Evolutionary conservation across 92 coral and sea anemone genomes (phyloP).

Genomic region (Porites lobata): DNA sequence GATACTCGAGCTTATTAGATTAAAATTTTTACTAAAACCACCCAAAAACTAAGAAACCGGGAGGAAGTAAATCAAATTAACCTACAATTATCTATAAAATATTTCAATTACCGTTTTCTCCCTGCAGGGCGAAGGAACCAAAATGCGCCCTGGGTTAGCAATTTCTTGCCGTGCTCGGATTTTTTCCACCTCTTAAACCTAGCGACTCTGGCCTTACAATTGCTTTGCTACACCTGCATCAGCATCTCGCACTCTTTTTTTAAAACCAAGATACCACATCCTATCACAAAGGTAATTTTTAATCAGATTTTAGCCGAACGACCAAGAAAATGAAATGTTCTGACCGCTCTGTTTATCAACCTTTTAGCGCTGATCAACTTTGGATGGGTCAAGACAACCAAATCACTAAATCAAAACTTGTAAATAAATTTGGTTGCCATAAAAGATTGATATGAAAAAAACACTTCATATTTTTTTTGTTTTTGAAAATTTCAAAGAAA

Average conservation of each 20-base stretch:
- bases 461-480: not conserved
- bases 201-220: not conserved
- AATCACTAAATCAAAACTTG: not conserved
- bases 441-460: not conserved
- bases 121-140: not conserved
- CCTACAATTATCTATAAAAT: not conserved
- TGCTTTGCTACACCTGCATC: conserved; percentile 9
- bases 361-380: conserved; percentile 25
- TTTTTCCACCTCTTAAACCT: not conserved
- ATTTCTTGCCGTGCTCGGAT: not conserved
- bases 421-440: not conserved
- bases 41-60: not conserved
- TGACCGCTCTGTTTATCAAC: conserved; percentile 32
- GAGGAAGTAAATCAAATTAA: not conserved
- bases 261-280: conserved; percentile 29
- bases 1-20: conserved; percentile 6
- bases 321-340: conserved; percentile 42
- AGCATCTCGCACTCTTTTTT: not conserved
- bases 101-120: not conserved
- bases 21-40: not conserved
- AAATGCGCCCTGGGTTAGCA: not conserved
- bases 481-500: not conserved
- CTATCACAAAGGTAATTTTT: conserved; percentile 40
- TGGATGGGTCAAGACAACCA: not conserved
- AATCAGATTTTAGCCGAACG: conserved; percentile 34